A percentile compares a stretch with the other conserved stretches of the same genome.
These are phyloP conservation scores for Campaea margaritaria DNA, from an alignment of 2,888 invertebrate genomes.

Conservation along the genomic window DNA sequence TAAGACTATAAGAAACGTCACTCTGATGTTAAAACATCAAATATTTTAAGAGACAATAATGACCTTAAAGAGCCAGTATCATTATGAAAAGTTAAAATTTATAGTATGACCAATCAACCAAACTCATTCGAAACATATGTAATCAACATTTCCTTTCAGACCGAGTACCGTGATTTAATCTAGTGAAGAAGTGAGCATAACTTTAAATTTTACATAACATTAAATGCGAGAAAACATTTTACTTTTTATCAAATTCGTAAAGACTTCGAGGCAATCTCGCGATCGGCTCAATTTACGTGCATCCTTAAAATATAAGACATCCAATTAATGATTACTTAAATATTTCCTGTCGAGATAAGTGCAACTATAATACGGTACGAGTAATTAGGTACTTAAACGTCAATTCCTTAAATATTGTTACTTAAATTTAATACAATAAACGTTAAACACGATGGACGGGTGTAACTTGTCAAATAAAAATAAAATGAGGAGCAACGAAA, in stretches of 20 bases:
- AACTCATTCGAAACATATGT: conserved; percentile 31
- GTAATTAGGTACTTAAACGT: conserved; percentile 74
- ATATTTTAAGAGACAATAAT: conserved; percentile 45
- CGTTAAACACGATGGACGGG: conserved; percentile 84
- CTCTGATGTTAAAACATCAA: conserved; percentile 51
- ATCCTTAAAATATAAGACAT: conserved; percentile 77
- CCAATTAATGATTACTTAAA: conserved; percentile 68
- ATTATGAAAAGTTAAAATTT: conserved; percentile 41
- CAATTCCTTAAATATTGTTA: conserved; percentile 79
- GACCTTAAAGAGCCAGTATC: conserved; percentile 51
- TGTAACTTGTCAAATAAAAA: conserved; percentile 80
- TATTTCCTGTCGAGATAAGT: conserved; percentile 73
- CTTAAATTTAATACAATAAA: conserved; percentile 79
- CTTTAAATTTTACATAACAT: conserved; percentile 69
- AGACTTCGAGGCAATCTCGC: conserved; percentile 55
- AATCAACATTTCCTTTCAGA: conserved; percentile 42
- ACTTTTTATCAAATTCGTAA: conserved; percentile 77
- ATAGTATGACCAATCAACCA: conserved; percentile 6
- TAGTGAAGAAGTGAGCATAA: conserved; percentile 73
- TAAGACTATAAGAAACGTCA: conserved; percentile 51
- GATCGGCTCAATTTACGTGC: conserved; percentile 65
- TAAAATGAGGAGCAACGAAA: conserved; percentile 51
- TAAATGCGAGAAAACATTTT: conserved; percentile 68
- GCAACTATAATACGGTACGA: conserved; percentile 70
- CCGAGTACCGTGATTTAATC: conserved; percentile 55